Evolutionary conservation across 2,113 vertebrate genomes (phyloP), one percentile per base, ranked within the genome.

Genomic region (Oreocharis arfaki): DNA sequence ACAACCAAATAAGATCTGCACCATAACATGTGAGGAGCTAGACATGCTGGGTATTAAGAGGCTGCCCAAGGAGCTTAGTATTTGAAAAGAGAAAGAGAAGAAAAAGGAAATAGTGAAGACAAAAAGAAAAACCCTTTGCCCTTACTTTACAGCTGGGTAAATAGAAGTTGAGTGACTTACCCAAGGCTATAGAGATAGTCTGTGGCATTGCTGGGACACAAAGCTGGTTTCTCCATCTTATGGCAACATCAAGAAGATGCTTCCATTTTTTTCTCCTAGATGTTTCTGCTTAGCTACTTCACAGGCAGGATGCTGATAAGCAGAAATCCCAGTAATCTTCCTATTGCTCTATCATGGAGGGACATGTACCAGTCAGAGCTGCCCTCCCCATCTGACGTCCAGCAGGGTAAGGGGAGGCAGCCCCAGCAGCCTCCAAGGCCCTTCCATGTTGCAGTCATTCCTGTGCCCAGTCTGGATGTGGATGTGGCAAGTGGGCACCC

Each of bases 401-500:
- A 39, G 27, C 37, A 18, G 2, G 24, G 18, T 26, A n/a, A 2
- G 2, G 5, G 10, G 4, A 33, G 14, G 35, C 63, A 68, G 7
- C 33, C 61, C 16, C 47, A 39, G 53, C 2, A 46, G n/a, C 8
- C 7, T 63, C 30, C 37, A 28, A 19, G 49, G 35, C 20, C 22
- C 24, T 71, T 37, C 41, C 83, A 50, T 10, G 19, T 22, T 47
- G 41, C 18, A 7, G 39, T 24, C 16, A 6, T 11, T 19, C 21
- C 26, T 42, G n/a, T 6, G 17, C 56, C 73, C 55, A 26, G 27
- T 6, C 59, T 22, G 30, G 63, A 59, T 9, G 1, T 2, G 13
- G 30, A 5, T 71, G 39, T 33, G 14, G 28, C 0, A 0, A 55
- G 35, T 1, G 15, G 32, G 23, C 10, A 28, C 14, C 35, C 8